Conservation (phyloP, 2,113 vertebrate genomes). For the Pantherophis guttatus region DNA sequence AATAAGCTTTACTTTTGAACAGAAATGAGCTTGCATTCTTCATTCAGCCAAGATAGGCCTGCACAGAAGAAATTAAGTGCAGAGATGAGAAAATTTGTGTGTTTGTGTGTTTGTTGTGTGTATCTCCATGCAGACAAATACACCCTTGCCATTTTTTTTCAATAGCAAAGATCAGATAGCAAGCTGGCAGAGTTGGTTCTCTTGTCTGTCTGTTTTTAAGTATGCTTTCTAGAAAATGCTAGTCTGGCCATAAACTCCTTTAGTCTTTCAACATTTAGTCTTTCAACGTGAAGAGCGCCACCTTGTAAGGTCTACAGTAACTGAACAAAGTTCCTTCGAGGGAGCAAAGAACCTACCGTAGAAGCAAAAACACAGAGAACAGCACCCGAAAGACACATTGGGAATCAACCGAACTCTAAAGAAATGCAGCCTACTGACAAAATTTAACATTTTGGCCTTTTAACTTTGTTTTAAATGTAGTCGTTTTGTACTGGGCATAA, state of each 20-base stretch:
- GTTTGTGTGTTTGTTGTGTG: not conserved
- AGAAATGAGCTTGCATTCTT: not conserved
- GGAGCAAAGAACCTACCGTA: constrained; percentile 26
- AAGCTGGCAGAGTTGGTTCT: constrained; percentile 26
- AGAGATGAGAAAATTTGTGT: not conserved
- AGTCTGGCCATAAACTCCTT: constrained; percentile 43
- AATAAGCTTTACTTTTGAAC: not conserved
- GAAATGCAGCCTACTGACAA: not conserved
- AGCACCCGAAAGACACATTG: constrained; percentile 32
- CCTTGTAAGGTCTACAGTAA: constrained; percentile 69
- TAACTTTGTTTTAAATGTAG: constrained; percentile 8
- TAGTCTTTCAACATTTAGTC: not conserved
- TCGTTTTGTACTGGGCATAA: not conserved
- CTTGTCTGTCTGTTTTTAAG: constrained; percentile 5
- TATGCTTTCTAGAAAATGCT: constrained; percentile 56
- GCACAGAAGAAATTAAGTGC: not conserved
- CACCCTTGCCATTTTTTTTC: not conserved
- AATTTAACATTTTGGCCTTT: not conserved
- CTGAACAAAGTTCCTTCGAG: constrained; percentile 46
- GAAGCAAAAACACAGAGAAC: not conserved
- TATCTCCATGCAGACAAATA: not conserved
- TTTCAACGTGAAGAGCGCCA: constrained; percentile 74
- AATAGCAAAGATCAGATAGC: constrained; percentile 23
- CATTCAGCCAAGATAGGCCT: not conserved
- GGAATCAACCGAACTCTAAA: not conserved